Conservation (phyloP, 2,888 invertebrate genomes). For the Leptinotarsa tumamoca region DNA sequence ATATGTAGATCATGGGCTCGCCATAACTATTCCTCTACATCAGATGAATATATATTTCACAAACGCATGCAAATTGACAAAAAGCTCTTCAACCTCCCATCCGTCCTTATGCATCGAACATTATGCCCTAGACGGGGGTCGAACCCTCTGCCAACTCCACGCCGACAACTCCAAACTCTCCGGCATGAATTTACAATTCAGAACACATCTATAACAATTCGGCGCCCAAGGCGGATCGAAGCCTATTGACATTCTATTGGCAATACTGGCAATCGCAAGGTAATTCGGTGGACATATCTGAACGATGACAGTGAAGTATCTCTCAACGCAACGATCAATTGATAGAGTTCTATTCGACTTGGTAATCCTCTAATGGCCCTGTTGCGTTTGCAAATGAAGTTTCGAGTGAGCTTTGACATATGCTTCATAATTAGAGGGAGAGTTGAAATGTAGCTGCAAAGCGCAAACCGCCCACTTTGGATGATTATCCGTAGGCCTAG, state of each 20-base stretch:
- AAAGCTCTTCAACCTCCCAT: slow-evolving; percentile 31
- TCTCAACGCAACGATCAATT: neutral
- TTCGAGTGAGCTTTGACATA: slow-evolving; percentile 11
- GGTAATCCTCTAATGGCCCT: neutral
- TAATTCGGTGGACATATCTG: slow-evolving; percentile 51
- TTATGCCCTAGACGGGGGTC: neutral
- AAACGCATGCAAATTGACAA: slow-evolving; percentile 43
- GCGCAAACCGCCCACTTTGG: neutral
- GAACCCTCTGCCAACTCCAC: neutral
- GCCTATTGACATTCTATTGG: slow-evolving; percentile 54
- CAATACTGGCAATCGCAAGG: slow-evolving; percentile 51
- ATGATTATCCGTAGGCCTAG: neutral
- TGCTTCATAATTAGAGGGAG: neutral
- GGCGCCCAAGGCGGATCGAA: slow-evolving; percentile 47
- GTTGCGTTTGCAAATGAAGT: slow-evolving; percentile 11
- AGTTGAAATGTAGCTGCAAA: neutral
- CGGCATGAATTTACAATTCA: slow-evolving; percentile 45
- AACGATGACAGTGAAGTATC: slow-evolving; percentile 12
- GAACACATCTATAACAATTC: slow-evolving; percentile 50
- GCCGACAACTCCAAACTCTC: slow-evolving; percentile 12
- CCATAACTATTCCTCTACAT: too few relatives aligned
- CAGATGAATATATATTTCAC: neutral
- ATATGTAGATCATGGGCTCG: too few relatives aligned
- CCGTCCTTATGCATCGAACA: slow-evolving; percentile 36
- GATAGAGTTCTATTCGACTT: neutral